Percentiles rank a stretch among this genome's conserved stretches.
Evolutionary conservation across 2,888 invertebrate species (phyloP).

Genomic region (Thereva nobilitata): DNA sequence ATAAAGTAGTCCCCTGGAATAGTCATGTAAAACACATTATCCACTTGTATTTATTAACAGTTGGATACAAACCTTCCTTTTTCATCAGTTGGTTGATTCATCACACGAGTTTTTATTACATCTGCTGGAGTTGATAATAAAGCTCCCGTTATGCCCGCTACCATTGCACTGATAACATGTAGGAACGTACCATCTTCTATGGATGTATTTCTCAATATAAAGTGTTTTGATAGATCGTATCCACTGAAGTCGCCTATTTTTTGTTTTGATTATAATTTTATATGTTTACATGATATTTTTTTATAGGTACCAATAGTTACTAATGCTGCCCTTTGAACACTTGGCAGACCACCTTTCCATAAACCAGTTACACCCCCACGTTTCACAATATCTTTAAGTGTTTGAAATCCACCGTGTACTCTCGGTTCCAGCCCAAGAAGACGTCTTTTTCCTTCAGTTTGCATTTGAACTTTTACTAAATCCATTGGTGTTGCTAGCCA

Average conservation of each 20-base stretch:
- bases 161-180: conserved; percentile 76
- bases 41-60: conserved; percentile 6
- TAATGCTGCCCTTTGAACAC: conserved; percentile 79
- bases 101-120: conserved; percentile 89
- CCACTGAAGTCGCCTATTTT: conserved; percentile 73
- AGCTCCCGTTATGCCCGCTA: conserved; percentile 87
- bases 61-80: conserved; percentile 65
- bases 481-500: conserved; percentile 70
- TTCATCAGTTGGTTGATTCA: conserved; percentile 86
- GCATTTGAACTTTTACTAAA: conserved; percentile 91
- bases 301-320: conserved; percentile 68
- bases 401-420: conserved; percentile 75
- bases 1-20: conserved; percentile 76
- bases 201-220: conserved; percentile 70
- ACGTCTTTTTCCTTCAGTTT: conserved; percentile 85
- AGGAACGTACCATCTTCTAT: conserved; percentile 77
- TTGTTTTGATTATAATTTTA: too few species aligned
- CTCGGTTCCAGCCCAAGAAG: conserved; percentile 81
- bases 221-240: conserved; percentile 83
- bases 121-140: conserved; percentile 90
- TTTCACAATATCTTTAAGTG: conserved; percentile 71
- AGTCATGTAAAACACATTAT: conserved; percentile 39
- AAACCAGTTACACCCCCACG: conserved; percentile 81
- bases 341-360: conserved; percentile 91
- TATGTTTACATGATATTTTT: background rate